Base-by-base conservation (phyloP, 30 jellyfish, hydroid and myxozoan species). In the Turritopsis dohrnii region DNA sequence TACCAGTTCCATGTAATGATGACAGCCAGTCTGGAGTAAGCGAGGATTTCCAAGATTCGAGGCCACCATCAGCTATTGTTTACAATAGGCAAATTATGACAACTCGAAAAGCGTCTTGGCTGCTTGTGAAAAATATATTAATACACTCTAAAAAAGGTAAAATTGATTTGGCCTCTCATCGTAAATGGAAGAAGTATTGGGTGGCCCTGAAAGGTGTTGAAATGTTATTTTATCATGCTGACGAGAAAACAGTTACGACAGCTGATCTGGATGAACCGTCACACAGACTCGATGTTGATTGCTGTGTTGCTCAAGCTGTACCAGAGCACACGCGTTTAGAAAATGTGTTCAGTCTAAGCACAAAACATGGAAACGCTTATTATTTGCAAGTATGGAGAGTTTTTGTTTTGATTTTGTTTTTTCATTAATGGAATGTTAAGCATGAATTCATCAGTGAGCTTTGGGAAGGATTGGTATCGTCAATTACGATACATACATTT, bases 171-270 rank as follows among this genome's bases (percentile, higher is more conserved):
- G 97, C 97, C 1, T 84, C 83, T 24, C 90, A 93, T 82, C 81
- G 96, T 27, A 84, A 82, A 69, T 93, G 98, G 98, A 86, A 85
- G 87, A 93, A 93, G 76, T 93, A 93, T 76, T 93, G 98, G 98
- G 96, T 89, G 5, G 96, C 96, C 26, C 79, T 93, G 72, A 93
- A 93, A 80, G 98, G 98, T 9, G 86, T 93, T 26, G 98, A 93
- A 71, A 79, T 93, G 87, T 74, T 89, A 52, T 93, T 93, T 82
- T 88, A 85, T 74, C 79, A 86, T 53, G 89, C 96, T 26, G 96
- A 93, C 30, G 98, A 93, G 52, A 93, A 93, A 84, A 93, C 96
- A 0, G 98, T 85, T 22, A 88, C 98, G 17, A 71, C 88, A 5
- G 96, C 89, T 28, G 98, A 93, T 72, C 31, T 93, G 28, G 96